Evolutionary conservation across 2,888 invertebrate genomes (phyloP).

Genomic region (Cheilosia soror): DNA sequence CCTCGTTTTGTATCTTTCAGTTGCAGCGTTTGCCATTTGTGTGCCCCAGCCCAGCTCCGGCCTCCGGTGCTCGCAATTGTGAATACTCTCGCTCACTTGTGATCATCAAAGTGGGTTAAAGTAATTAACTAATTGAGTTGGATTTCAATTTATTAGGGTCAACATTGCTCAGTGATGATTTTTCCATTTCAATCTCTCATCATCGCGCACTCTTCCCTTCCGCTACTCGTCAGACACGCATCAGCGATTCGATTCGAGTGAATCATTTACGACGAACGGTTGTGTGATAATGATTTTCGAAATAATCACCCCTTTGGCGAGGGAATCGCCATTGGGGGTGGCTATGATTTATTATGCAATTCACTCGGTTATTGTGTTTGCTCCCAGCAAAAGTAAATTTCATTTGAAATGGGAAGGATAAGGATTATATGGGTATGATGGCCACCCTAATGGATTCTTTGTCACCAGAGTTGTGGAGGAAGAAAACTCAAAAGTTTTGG

Average conservation of each 20-base stretch:
- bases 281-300: constrained; percentile 43
- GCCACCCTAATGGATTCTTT: constrained; percentile 1
- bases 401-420: constrained; percentile 21
- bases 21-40: background rate
- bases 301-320: constrained; percentile 17
- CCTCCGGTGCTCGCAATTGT: background rate
- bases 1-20: constrained; percentile 4
- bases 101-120: constrained; percentile 63
- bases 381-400: constrained; percentile 44
- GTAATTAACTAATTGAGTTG: constrained; percentile 72
- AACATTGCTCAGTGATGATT: constrained; percentile 34
- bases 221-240: constrained; percentile 13
- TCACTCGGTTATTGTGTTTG: constrained; percentile 34
- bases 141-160: constrained; percentile 63
- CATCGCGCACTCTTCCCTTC: background rate
- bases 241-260: constrained; percentile 10
- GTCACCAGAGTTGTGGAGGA: background rate
- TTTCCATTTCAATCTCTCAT: constrained; percentile 13
- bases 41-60: background rate
- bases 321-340: background rate
- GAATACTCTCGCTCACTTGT: background rate
- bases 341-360: constrained; percentile 47
- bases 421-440: background rate
- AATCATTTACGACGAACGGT: constrained; percentile 31
- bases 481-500: no score